Percentiles rank a stretch among this genome's conserved stretches.
phyloP scores from a whole-genome alignment of 1,140 invertebrate genomes.

The Triops cancriformis region DNA sequence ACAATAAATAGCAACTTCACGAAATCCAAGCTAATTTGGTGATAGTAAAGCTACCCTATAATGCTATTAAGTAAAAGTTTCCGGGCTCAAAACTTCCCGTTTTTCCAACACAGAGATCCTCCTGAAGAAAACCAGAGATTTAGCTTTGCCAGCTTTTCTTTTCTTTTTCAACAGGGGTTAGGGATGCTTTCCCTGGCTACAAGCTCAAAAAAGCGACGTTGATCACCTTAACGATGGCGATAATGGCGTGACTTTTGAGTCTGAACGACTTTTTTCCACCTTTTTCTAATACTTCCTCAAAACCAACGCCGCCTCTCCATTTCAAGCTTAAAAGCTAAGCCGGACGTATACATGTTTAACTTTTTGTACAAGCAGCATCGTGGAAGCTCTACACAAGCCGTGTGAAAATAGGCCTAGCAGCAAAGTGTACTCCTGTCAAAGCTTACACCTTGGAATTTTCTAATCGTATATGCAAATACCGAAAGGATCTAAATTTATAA shows the following conservation, averaged over 20 bases:
- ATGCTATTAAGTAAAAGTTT: not conserved
- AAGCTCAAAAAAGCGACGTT: not conserved
- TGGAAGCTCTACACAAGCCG: too few relatives aligned
- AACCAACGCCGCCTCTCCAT: not conserved
- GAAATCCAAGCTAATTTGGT: not conserved
- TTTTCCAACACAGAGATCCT: not conserved
- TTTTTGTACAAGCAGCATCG: too few relatives aligned
- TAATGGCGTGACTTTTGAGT: not conserved
- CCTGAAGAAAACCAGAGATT: not conserved
- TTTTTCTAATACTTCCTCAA: not conserved
- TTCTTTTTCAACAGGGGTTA: too few relatives aligned
- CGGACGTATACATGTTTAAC: not conserved
- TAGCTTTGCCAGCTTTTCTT: not conserved
- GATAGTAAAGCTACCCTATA: not conserved
- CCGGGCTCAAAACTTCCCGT: not conserved
- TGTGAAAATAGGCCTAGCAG: too few relatives aligned
- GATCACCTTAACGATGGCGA: not conserved
- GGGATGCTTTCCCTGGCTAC: not conserved
- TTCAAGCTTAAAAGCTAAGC: not conserved
- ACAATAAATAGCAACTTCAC: not conserved
- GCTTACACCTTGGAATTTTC: too few relatives aligned
- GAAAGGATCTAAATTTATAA: too few relatives aligned
- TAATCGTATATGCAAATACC: too few relatives aligned
- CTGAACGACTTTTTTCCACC: not conserved
- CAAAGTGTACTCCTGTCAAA: too few relatives aligned